Base-by-base conservation (phyloP, 2,797 vertebrate genomes). In the Geotrypetes seraphini region DNA sequence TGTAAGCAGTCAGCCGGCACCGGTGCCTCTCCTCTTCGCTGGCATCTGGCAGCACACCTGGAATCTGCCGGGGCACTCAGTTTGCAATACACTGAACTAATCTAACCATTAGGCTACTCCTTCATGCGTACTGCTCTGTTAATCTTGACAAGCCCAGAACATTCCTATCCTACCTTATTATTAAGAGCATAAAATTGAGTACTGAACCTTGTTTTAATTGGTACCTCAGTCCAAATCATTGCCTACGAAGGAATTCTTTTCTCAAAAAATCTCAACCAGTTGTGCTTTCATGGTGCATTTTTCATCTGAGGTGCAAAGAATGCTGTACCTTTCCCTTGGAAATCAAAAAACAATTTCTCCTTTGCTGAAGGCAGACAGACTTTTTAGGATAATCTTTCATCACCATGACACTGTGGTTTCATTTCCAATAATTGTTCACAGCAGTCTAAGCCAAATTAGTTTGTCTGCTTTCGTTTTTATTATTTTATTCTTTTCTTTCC, bases 211-310 rank as follows among this genome's bases (percentile, higher is more conserved):
- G 12, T n/a, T 26, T 28, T 28, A 28, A 22, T 36, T n/a, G n/a
- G n/a, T n/a, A n/a, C n/a, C n/a, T n/a, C n/a, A n/a, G n/a, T n/a
- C 31, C 34, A 18, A 16, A 40, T 43, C 31, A 11, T 6, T n/a
- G 11, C 14, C 16, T 29, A 21, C 28, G 38, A 33, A 40, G 18
- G 49, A 38, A 21, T 40, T 18, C 33, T 12, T 12, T 36, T 35
- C 23, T 43, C 36, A 13, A 36, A 27, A 39, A 51, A 52, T 35
- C 39, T 41, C 45, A 45, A 28, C 15, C 19, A n/a, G n/a, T 28
- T 13, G 8, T 31, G 25, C 39, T 22, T 10, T 11, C 27, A 25
- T 12, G 20, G 16, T 20, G 24, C 10, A 3, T 16, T 22, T 24
- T 39, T 48, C 29, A 22, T 10, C 18, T 25, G 28, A 37, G 32